Evolutionary conservation across 2,113 vertebrate genomes (phyloP).

Genomic region (Antidorcas marsupialis): DNA sequence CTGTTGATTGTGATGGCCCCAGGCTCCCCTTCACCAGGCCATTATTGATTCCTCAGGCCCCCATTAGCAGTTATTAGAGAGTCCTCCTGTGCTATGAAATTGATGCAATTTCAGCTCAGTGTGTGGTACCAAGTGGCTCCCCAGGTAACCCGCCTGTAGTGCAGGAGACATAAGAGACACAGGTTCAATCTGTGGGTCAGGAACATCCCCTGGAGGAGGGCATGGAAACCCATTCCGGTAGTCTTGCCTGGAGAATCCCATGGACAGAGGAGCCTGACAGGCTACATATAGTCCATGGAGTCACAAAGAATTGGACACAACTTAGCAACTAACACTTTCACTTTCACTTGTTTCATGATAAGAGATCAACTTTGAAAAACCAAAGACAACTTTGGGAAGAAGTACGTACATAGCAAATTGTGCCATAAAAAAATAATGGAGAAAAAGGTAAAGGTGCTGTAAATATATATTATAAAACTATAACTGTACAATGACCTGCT

Average conservation of each 20-base stretch:
- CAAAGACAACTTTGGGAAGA: background rate
- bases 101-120: background rate
- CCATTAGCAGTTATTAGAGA: background rate
- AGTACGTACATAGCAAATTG: background rate
- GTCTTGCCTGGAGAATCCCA: background rate
- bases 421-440: background rate
- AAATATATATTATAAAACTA: background rate
- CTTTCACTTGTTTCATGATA: background rate
- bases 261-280: background rate
- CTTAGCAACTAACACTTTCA: background rate
- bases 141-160: background rate
- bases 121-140: background rate
- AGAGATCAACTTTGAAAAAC: background rate
- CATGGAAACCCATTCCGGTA: background rate
- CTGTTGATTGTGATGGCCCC: background rate
- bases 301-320: background rate
- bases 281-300: background rate
- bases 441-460: background rate
- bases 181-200: background rate
- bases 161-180: background rate
- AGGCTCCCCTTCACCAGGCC: background rate
- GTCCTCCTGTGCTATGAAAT: background rate
- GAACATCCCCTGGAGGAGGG: background rate
- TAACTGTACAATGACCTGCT: background rate
- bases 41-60: background rate